Base-by-base conservation (phyloP, 1,140 invertebrate genomes). In the Drosophila sulfurigaster region DNA sequence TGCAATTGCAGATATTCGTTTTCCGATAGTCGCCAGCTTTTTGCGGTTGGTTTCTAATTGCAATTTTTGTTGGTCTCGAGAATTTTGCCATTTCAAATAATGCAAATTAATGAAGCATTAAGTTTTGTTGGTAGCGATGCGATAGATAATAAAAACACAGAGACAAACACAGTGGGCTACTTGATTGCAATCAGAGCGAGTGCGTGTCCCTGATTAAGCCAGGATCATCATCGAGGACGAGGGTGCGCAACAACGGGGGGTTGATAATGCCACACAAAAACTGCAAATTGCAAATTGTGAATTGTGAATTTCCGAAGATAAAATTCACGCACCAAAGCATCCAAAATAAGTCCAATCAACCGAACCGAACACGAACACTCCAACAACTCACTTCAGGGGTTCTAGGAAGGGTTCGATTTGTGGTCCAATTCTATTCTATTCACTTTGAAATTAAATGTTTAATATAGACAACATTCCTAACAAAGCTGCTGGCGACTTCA, bases 61-160 rank as follows among this genome's bases (percentile, higher is more conserved):
- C 35, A 32, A 3, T 20, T 16, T 16, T 43, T 43, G n/a, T 43
- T 13, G 41, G 41, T n/a, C 32, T 57, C 32, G 15, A 57, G 51
- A 57, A 56, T 38, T 41, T 64, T 54, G 25, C n/a, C 41, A 41
- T 15, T 57, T 16, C 16, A 63, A 46, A 79, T 74, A 80, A 75
- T 80, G 68, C 13, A 73, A 81, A 81, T 75, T 72, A 87, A 87
- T 87, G 83, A 88, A 87, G 80, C 83, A 87, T 87, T 87, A 78
- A 78, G 72, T 72, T 77, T 72, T 54, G 63, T 72, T 54, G 63
- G 69, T 41, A 70, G 38, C 28, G 49, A 74, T 51, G 63, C 62
- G 54, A 41, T 30, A 69, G 82, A 85, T 85, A 85, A 70, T 38
- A 38, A 10, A 38, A 38, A 25, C 45, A 79, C 70, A 51, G 35